Evolutionary conservation across 2,797 vertebrate species (phyloP), one percentile per base, ranked within the genome.

Genomic region (Tapera naevia): DNA sequence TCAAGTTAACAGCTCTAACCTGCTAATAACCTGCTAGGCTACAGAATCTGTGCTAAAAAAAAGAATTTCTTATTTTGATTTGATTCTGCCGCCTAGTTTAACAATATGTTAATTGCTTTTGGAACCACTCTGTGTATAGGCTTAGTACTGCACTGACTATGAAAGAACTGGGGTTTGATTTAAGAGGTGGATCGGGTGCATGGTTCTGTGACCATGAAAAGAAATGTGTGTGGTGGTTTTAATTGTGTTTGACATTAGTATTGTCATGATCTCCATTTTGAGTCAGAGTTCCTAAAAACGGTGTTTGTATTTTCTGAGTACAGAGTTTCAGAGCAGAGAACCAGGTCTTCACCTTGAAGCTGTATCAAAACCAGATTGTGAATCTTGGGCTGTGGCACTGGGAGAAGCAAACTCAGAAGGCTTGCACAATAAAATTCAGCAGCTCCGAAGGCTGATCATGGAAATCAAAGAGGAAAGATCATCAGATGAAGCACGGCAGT

Each of bases 401-500:
- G 86, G 86, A 86, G 72, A 94, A 65, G 82, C 78, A 37, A 93
- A 87, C 91, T 97, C 92, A 0, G 95, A 97, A 96, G 88, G 91
- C 64, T 91, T 97, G 91, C 11, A 5, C 72, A 71, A 80, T 67
- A 96, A 91, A 95, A 97, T 96, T 86, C 70, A 70, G 23, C 90
- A 88, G 39, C 93, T 97, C 60, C 65, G 17, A 78, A 94, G 58
- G 27, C 5, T 96, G 58, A 98, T 97, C 95, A 98, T 98, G 98
- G 98, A 98, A 97, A 97, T 98, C 94, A 98, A 98, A 92, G 98
- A 97, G 73, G 98, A 98, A 95, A 96, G 92, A 67, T 57, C 97
- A 16, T 90, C 98, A 82, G 97, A 97, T 57, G 98, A 98, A 96
- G 97, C 95, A 60, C 97, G 66, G 8, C 98, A 98, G 46, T 98